phyloP scores from a whole-genome alignment of 2,888 invertebrate species.

The Osmoderma eremita region DNA sequence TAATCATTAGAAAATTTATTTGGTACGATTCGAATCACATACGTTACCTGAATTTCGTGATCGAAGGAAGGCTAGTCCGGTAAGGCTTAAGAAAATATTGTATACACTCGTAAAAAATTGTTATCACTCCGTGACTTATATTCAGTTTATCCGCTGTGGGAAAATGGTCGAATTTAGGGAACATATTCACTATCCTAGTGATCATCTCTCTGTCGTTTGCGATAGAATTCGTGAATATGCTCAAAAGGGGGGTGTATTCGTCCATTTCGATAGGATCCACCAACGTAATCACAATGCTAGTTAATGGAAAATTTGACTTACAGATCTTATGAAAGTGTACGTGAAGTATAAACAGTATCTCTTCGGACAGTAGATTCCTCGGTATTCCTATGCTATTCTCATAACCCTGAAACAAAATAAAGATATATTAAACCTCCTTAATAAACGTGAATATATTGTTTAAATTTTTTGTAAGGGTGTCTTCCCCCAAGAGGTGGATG shows the following conservation, averaged over 20 bases:
- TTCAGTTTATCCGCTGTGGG: slow-evolving; percentile 11
- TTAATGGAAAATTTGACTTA: slow-evolving; percentile 35
- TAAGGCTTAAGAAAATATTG: slow-evolving; percentile 27
- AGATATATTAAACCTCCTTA: neutral
- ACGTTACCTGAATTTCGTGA: slow-evolving; percentile 33
- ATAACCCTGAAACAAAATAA: slow-evolving; percentile 43
- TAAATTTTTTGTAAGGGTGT: no score
- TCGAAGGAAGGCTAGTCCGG: slow-evolving; percentile 12
- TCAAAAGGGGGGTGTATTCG: slow-evolving; percentile 22
- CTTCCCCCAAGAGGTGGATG: no score
- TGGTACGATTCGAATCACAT: neutral
- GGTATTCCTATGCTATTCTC: slow-evolving; percentile 42
- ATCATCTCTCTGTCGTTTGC: slow-evolving; percentile 34
- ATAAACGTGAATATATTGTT: no score
- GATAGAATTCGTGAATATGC: slow-evolving; percentile 22
- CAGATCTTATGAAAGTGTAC: slow-evolving; percentile 43
- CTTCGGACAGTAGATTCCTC: slow-evolving; percentile 43
- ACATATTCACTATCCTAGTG: slow-evolving; percentile 40
- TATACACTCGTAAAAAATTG: slow-evolving; percentile 12
- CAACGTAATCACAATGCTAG: slow-evolving; percentile 34
- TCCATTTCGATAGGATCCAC: slow-evolving; percentile 2
- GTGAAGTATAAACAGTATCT: slow-evolving; percentile 45
- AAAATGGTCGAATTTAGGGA: slow-evolving; percentile 35
- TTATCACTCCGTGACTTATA: slow-evolving; percentile 14
- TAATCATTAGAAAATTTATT: slow-evolving; percentile 6